Percentiles rank a stretch among this genome's conserved stretches.
Conservation (phyloP, 92 coral and sea anemone species). For the Paramuricea clavata region DNA sequence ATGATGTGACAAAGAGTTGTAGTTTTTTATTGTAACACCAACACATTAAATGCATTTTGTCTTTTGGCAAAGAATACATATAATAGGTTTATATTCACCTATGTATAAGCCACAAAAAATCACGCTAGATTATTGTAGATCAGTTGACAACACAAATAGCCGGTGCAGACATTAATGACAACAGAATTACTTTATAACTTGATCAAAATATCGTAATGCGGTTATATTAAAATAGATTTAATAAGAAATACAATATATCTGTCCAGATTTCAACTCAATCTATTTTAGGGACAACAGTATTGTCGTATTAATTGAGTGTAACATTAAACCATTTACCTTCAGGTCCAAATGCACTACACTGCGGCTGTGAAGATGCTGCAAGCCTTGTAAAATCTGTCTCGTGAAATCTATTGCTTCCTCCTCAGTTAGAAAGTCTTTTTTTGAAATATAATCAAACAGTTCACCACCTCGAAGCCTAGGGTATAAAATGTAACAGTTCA, state of each 20-base stretch:
- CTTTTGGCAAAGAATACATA: too few species aligned
- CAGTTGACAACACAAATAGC: not conserved
- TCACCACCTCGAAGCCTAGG: constrained; percentile 93
- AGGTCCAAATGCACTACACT: constrained; percentile 90
- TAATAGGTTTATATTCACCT: too few species aligned
- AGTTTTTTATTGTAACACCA: not conserved
- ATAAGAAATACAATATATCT: not conserved
- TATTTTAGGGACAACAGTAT: not conserved
- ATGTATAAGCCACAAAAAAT: not conserved
- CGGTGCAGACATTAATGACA: not conserved
- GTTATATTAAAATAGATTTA: not conserved
- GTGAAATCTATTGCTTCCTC: constrained; percentile 88
- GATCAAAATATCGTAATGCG: not conserved
- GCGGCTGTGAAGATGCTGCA: constrained; percentile 78
- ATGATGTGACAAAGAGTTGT: not conserved
- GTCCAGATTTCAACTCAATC: not conserved
- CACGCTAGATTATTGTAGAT: not conserved
- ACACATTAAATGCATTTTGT: not conserved
- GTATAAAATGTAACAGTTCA: not conserved
- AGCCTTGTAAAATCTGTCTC: constrained; percentile 82
- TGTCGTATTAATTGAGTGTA: not conserved
- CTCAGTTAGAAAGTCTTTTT: constrained; percentile 87
- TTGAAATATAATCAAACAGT: constrained; percentile 86
- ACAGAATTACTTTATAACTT: not conserved
- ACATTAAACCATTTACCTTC: constrained; percentile 72